Percentiles rank a stretch among this genome's conserved stretches.
phyloP scores from a whole-genome alignment of 2,888 invertebrate genomes.

The Phytoseiulus persimilis region DNA sequence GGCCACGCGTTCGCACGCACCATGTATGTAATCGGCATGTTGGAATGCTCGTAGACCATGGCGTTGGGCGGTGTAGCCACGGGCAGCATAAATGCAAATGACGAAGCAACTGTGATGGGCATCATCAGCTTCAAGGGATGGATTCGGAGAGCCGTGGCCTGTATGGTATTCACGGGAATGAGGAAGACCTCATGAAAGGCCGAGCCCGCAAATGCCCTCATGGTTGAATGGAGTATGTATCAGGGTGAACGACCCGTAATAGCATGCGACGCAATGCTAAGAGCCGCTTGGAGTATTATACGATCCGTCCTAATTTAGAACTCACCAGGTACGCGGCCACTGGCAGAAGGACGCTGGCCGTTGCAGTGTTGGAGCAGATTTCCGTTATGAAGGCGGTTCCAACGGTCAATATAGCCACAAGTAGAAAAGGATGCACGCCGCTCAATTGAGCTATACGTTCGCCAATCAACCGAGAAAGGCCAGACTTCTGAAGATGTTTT shows the following conservation, averaged over 20 bases:
- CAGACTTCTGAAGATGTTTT: conserved; percentile 54
- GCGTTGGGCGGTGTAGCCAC: conserved; percentile 93
- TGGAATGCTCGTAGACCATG: conserved; percentile 72
- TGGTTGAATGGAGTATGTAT: neutral
- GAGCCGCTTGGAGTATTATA: neutral
- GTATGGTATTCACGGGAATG: conserved; percentile 45
- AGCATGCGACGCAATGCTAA: neutral
- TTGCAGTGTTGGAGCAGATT: conserved; percentile 80
- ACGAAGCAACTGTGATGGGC: conserved; percentile 77
- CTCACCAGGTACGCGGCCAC: conserved; percentile 63
- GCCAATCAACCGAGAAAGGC: conserved; percentile 68
- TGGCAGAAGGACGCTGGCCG: conserved; percentile 76
- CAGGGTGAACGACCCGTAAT: neutral
- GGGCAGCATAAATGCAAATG: conserved; percentile 81
- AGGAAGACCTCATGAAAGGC: conserved; percentile 41
- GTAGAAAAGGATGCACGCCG: conserved; percentile 58
- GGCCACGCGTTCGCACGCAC: conserved; percentile 50
- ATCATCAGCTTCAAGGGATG: conserved; percentile 83
- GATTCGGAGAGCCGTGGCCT: conserved; percentile 63
- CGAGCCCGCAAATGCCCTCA: neutral
- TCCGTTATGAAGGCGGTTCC: conserved; percentile 76
- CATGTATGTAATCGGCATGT: conserved; percentile 69
- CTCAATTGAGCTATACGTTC: conserved; percentile 61
- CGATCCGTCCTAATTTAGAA: neutral
- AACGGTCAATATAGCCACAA: conserved; percentile 66